A percentile compares a stretch with the other conserved stretches of the same genome.
phyloP scores from a whole-genome alignment of 2,113 vertebrate genomes.

The Carassius carassius region DNA sequence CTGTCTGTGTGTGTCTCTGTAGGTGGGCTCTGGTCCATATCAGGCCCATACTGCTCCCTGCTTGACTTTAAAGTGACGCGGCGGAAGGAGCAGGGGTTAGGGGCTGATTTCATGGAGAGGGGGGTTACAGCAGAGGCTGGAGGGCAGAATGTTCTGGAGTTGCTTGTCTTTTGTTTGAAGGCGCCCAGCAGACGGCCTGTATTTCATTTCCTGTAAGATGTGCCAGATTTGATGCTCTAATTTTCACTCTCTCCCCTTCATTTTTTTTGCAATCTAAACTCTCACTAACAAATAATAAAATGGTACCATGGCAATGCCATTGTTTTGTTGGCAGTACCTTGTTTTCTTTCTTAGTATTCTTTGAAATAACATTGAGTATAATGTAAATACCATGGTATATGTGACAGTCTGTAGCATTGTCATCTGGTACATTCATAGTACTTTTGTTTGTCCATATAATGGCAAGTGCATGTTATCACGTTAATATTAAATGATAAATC shows the following conservation, averaged over 20 bases:
- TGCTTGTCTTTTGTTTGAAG: background rate
- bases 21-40: slow-evolving; percentile 11
- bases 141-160: background rate
- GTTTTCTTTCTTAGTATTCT: too few species aligned
- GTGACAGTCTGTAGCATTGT: too few species aligned
- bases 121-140: background rate
- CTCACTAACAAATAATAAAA: background rate
- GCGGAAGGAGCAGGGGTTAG: background rate
- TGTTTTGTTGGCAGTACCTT: background rate
- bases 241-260: background rate
- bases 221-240: background rate
- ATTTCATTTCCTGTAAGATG: slow-evolving; percentile 7
- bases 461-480: background rate
- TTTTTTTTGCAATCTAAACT: background rate
- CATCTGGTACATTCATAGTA: too few species aligned
- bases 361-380: too few species aligned
- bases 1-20: background rate
- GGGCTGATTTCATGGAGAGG: background rate
- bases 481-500: background rate
- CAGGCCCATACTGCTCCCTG: background rate
- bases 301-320: background rate
- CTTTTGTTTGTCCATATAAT: background rate
- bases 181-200: background rate
- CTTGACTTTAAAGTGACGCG: background rate
- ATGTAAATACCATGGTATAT: too few species aligned